A percentile compares a stretch with the other conserved stretches of the same genome.
Conservation (phyloP, 2,797 vertebrate species). For the Cetoscarus ocellatus region DNA sequence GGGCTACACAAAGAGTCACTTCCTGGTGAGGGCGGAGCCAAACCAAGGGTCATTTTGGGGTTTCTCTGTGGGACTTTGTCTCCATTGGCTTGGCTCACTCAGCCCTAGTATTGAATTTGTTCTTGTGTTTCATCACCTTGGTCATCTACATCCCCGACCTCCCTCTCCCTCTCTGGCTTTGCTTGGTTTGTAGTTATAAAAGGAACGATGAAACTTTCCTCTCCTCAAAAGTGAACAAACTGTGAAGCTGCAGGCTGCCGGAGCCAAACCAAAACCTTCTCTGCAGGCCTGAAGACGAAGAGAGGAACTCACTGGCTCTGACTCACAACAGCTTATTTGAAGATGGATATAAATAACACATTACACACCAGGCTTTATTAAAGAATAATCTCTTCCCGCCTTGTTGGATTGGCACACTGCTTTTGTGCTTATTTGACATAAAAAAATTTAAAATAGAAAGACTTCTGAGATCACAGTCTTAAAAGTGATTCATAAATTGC, state of each 20-base stretch:
- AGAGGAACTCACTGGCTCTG: conserved; percentile 15
- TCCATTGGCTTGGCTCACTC: conserved; percentile 32
- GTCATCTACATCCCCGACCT: conserved; percentile 51
- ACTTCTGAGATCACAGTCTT: neutral
- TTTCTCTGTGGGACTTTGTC: conserved; percentile 5
- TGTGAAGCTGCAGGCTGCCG: conserved; percentile 20
- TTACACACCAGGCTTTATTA: conserved; percentile 1
- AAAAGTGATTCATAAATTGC: conserved; percentile 21
- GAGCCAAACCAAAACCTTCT: conserved; percentile 20
- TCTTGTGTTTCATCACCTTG: neutral
- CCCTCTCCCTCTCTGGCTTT: conserved; percentile 9
- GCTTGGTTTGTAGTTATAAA: conserved; percentile 31
- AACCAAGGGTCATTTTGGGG: too few species aligned
- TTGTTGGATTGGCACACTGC: neutral
- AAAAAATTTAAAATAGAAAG: neutral
- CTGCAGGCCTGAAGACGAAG: conserved; percentile 10
- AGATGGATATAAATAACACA: conserved; percentile 32
- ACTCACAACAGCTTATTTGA: conserved; percentile 20
- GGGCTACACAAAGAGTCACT: too few species aligned
- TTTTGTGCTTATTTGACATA: conserved; percentile 15
- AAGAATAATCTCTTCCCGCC: conserved; percentile 19
- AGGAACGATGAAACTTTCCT: conserved; percentile 51
- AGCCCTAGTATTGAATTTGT: neutral
- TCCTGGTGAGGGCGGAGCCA: too few species aligned
- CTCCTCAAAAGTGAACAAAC: conserved; percentile 40